phyloP scores from a whole-genome alignment of 1,140 invertebrate genomes.

The Euwallacea fornicatus region DNA sequence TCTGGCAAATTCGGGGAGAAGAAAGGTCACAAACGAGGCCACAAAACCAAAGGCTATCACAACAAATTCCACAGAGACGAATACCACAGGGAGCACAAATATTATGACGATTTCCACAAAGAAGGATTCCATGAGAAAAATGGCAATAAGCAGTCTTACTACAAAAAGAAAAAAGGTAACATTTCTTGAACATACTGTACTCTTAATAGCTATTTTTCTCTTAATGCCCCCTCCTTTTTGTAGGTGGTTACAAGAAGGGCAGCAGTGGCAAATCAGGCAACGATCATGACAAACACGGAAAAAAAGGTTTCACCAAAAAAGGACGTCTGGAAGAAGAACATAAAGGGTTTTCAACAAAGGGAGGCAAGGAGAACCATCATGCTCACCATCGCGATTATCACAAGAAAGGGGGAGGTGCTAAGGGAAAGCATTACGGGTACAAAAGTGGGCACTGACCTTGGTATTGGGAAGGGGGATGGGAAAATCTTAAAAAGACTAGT shows the following conservation, averaged over 20 bases:
- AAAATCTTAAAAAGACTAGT: too few species aligned
- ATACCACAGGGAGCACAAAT: constrained; percentile 80
- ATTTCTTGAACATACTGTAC: background rate
- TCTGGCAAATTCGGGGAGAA: constrained; percentile 74
- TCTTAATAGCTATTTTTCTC: background rate
- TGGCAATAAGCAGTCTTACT: constrained; percentile 69
- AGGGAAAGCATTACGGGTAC: constrained; percentile 62
- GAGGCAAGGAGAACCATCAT: constrained; percentile 64
- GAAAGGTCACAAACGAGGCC: constrained; percentile 74
- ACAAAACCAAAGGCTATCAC: constrained; percentile 74
- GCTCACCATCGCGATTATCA: constrained; percentile 63
- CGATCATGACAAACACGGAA: constrained; percentile 71
- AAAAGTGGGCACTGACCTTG: background rate
- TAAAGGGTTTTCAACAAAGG: constrained; percentile 63
- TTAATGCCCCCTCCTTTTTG: background rate
- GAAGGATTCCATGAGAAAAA: constrained; percentile 66
- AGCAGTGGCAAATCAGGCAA: constrained; percentile 69
- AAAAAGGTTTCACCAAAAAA: constrained; percentile 73
- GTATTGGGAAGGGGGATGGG: too few species aligned
- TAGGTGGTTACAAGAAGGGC: constrained; percentile 67
- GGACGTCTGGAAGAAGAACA: constrained; percentile 66
- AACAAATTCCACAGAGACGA: constrained; percentile 81
- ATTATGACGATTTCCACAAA: constrained; percentile 76
- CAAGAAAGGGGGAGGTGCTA: constrained; percentile 62
- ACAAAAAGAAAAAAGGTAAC: constrained; percentile 67